Percentiles rank a stretch among this genome's conserved stretches.
Conservation (phyloP, 2,113 vertebrate species). For the Galemys pyrenaicus region DNA sequence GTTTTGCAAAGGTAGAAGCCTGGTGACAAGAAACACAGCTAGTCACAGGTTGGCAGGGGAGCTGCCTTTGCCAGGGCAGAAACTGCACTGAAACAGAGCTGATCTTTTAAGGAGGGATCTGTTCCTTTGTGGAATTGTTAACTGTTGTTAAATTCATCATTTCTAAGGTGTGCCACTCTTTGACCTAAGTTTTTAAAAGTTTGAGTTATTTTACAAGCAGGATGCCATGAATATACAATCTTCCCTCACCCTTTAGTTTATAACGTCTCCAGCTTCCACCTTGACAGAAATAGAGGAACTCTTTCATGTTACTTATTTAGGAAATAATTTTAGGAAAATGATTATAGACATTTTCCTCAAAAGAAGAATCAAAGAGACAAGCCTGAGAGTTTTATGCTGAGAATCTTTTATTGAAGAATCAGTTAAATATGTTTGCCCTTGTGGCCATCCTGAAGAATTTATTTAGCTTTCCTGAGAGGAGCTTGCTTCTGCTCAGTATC, state of each 20-base stretch:
- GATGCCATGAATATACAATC: neutral
- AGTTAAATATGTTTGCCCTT: neutral
- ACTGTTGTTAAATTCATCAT: no score
- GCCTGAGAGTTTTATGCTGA: neutral
- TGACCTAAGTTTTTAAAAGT: neutral
- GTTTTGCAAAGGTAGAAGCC: no score
- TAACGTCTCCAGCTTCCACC: neutral
- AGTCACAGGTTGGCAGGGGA: no score
- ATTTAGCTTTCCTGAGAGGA: neutral
- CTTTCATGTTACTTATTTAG: neutral
- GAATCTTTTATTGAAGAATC: conserved; percentile 58
- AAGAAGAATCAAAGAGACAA: neutral
- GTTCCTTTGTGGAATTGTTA: no score
- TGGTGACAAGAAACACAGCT: no score
- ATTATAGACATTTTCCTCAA: neutral
- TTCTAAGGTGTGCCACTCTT: neutral
- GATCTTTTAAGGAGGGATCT: no score
- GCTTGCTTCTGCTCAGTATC: neutral
- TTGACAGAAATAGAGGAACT: neutral
- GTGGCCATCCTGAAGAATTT: neutral
- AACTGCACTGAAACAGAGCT: no score
- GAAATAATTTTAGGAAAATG: neutral
- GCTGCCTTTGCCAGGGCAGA: no score
- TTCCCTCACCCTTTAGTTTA: neutral
- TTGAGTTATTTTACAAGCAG: neutral